Conservation (phyloP, 2,113 vertebrate genomes). For the Anser cygnoides region DNA sequence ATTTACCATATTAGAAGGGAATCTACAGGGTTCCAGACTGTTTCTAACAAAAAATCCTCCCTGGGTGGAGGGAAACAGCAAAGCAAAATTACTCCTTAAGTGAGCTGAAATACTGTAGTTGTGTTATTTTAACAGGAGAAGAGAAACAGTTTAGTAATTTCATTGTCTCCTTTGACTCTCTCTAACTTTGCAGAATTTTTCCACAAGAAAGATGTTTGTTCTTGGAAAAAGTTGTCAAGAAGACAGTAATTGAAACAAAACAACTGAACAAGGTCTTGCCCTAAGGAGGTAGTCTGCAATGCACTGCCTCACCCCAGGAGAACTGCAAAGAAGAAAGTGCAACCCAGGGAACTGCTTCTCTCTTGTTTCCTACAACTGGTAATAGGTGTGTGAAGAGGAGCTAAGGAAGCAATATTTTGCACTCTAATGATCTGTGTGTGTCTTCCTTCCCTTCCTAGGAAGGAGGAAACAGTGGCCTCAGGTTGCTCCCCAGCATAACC, state of each 20-base stretch:
- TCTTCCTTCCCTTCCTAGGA: not conserved
- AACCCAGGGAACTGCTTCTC: fast-evolving
- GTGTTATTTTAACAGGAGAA: not conserved
- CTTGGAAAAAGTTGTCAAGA: not conserved
- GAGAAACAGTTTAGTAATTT: not conserved
- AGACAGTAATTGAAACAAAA: not conserved
- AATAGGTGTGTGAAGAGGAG: not conserved
- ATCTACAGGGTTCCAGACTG: not conserved
- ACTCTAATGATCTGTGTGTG: not conserved
- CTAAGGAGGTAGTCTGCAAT: not conserved
- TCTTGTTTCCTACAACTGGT: not conserved
- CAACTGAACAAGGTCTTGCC: not conserved
- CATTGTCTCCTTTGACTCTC: not conserved
- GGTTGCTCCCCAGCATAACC: not conserved
- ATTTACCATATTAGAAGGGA: slow-evolving; percentile 45
- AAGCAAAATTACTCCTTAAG: not conserved
- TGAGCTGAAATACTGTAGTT: not conserved
- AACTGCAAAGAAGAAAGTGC: not conserved
- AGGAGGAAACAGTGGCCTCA: not conserved
- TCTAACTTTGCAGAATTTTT: not conserved
- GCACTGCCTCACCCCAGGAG: fast-evolving
- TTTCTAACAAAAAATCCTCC: not conserved
- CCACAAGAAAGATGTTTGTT: not conserved
- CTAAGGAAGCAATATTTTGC: not conserved
- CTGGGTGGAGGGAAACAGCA: not conserved